phyloP scores from a whole-genome alignment of 2,888 invertebrate genomes.

The Pterobdella sp. region DNA sequence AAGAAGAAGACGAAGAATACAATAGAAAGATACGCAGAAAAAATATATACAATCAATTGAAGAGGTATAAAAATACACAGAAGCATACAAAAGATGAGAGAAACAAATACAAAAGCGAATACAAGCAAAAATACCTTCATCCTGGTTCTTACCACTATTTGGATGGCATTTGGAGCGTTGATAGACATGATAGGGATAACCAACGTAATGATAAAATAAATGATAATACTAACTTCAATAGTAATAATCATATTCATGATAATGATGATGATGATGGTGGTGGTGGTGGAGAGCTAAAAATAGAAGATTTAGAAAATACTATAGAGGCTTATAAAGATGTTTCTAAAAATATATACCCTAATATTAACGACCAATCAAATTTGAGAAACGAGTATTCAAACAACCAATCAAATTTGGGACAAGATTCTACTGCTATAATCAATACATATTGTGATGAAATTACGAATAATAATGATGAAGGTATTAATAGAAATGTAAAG shows the following conservation, averaged over 20 bases:
- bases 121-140: neutral
- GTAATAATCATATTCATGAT: too few species aligned
- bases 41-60: neutral
- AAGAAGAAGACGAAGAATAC: neutral
- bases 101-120: neutral
- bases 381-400: neutral
- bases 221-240: too few species aligned
- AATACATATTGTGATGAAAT: neutral
- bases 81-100: neutral
- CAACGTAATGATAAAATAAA: too few species aligned
- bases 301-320: neutral
- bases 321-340: neutral
- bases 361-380: neutral
- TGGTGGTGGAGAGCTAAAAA: neutral
- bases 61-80: neutral
- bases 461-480: neutral
- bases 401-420: neutral
- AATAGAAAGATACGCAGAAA: neutral
- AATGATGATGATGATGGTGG: conserved; percentile 3
- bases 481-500: too few species aligned
- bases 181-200: too few species aligned
- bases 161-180: neutral
- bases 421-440: neutral
- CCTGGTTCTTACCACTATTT: neutral
- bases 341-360: neutral